These are phyloP conservation scores for Regulus satrapa DNA, from an alignment of 2,113 vertebrate species.

Conservation along the genomic window DNA sequence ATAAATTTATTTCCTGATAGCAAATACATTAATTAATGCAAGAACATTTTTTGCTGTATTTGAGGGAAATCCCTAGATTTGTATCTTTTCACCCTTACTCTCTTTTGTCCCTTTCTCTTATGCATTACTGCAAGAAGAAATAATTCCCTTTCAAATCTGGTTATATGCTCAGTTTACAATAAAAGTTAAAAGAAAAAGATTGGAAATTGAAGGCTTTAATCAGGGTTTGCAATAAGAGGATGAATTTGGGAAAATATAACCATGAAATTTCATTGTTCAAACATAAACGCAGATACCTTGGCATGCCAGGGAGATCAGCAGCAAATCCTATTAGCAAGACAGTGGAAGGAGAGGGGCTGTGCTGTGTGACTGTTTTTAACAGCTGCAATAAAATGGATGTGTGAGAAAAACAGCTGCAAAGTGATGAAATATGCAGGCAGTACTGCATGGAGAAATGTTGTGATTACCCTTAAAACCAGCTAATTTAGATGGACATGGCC, in stretches of 20 bases:
- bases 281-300: background rate
- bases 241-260: background rate
- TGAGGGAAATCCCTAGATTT: background rate
- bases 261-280: constrained; percentile 1
- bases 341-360: background rate
- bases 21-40: background rate
- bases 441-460: background rate
- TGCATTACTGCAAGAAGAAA: background rate
- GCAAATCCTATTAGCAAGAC: background rate
- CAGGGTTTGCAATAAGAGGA: background rate
- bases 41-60: background rate
- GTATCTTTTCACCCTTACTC: background rate
- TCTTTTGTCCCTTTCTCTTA: background rate
- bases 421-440: background rate
- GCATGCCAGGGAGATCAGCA: background rate
- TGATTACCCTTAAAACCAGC: background rate
- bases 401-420: background rate
- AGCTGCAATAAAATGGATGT: background rate
- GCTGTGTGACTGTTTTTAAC: background rate
- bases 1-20: background rate
- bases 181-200: background rate
- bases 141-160: background rate
- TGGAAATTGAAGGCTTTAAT: background rate
- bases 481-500: background rate
- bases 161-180: background rate